Evolutionary conservation across 2,888 invertebrate species (phyloP), one percentile per base, ranked within the genome.

Genomic region (Leptinotarsa juncta): DNA sequence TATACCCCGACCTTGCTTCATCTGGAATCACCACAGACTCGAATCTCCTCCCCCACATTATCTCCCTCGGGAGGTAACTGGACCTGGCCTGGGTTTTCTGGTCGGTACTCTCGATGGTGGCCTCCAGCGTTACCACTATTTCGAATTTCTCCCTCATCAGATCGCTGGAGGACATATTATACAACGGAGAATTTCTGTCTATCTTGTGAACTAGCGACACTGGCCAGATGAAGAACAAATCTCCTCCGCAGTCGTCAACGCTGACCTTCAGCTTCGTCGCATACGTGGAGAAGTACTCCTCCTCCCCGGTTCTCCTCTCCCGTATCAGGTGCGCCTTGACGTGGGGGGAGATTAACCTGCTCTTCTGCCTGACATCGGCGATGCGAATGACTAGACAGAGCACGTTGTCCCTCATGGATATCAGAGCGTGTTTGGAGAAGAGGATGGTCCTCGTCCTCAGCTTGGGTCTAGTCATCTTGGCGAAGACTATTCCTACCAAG

Each of bases 161-260:
- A 60, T 77, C 76, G 65, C 95, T 94, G 0, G 97, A 96, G 2
- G 96, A 95, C 88, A 98, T 91, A 80, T 93, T 91, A 88, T 94
- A 98, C 26, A 99, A 91, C 0, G 99, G 99, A 81, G 97, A 97
- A 0, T 88, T 88, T 72, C 90, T 91, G 86, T 97, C 94, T 81
- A 99, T 98, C 76, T 92, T 91, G 86, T 99, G 99, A 18, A 96
- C 94, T 32, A 98, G 94, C 4, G 96, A 95, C 85, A 97, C 93
- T 0, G 99, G 99, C 98, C 98, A 99, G 76, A 99, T 94, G 84
- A 99, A 95, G 88, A 99, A 97, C 5, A 98, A 90, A 80, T 94
- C 91, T 12, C 96, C 94, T 78, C 95, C 94, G 82, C 96, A 95
- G 32, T 95, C 95, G 84, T 97, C 96, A 1, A 87, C 87, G 48